Percentiles rank a stretch among this genome's conserved stretches.
phyloP scores from a whole-genome alignment of 2,888 invertebrate species.

The Macaria liturata region DNA sequence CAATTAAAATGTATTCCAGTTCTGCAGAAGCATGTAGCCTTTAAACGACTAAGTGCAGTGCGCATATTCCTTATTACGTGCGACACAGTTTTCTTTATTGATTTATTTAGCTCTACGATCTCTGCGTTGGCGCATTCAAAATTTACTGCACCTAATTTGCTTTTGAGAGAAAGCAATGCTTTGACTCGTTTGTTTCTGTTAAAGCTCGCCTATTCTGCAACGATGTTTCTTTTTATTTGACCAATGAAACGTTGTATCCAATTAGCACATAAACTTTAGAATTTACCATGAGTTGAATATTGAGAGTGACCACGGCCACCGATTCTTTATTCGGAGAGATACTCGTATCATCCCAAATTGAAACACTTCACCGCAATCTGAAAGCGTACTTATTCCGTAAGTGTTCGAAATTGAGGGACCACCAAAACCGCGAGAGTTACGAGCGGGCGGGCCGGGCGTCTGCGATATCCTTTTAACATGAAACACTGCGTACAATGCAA shows the following conservation, averaged over 20 bases:
- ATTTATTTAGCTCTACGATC: constrained; percentile 57
- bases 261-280: too few species aligned
- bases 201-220: constrained; percentile 29
- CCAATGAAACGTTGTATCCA: too few species aligned
- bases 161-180: constrained; percentile 33
- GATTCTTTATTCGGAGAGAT: too few species aligned
- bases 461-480: constrained; percentile 43
- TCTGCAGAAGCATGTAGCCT: too few species aligned
- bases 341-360: too few species aligned
- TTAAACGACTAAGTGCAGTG: too few species aligned
- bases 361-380: too few species aligned
- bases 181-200: constrained; percentile 33
- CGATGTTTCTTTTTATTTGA: too few species aligned
- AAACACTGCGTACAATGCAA: constrained; percentile 54
- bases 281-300: too few species aligned
- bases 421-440: constrained; percentile 32
- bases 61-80: constrained; percentile 47
- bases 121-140: constrained; percentile 32
- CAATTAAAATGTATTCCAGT: too few species aligned
- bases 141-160: constrained; percentile 45
- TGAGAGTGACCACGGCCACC: too few species aligned
- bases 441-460: constrained; percentile 23
- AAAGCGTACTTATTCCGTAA: constrained; percentile 28
- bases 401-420: constrained; percentile 34
- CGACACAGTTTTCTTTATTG: constrained; percentile 63